A percentile compares a stretch with the other conserved stretches of the same genome.
Conservation (phyloP, 1,140 invertebrate genomes). For the Ips typographus region DNA sequence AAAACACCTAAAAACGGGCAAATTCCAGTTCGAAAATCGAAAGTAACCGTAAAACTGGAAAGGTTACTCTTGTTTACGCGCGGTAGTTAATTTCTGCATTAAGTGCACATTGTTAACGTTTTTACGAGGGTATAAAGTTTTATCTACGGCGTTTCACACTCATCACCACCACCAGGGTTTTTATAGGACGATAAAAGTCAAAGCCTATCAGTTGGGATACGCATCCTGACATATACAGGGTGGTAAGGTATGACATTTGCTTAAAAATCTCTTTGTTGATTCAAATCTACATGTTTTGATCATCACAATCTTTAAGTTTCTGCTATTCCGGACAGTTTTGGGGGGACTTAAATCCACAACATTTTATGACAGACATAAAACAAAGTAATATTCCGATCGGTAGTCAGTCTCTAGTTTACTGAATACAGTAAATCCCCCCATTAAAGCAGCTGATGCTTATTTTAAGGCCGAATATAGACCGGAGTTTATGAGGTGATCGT, state of each 20-base stretch:
- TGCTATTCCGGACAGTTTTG: too few relatives aligned
- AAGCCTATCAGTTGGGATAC: background rate
- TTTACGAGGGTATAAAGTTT: conserved; percentile 9
- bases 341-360: too few relatives aligned
- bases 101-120: background rate
- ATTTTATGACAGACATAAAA: too few relatives aligned
- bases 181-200: background rate
- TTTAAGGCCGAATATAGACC: background rate
- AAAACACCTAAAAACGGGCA: conserved; percentile 4
- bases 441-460: background rate
- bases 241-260: too few relatives aligned
- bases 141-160: conserved; percentile 1
- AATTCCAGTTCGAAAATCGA: background rate
- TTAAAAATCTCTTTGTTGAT: too few relatives aligned
- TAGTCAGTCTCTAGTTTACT: too few relatives aligned
- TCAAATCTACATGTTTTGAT: too few relatives aligned
- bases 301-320: too few relatives aligned
- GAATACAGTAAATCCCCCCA: background rate
- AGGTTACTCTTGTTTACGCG: background rate
- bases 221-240: too few relatives aligned
- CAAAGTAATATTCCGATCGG: too few relatives aligned
- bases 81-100: conserved; percentile 8
- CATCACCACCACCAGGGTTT: background rate
- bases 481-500: background rate
- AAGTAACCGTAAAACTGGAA: background rate